Base-by-base conservation (phyloP, 2,797 vertebrate genomes). In the Acomys russatus region DNA sequence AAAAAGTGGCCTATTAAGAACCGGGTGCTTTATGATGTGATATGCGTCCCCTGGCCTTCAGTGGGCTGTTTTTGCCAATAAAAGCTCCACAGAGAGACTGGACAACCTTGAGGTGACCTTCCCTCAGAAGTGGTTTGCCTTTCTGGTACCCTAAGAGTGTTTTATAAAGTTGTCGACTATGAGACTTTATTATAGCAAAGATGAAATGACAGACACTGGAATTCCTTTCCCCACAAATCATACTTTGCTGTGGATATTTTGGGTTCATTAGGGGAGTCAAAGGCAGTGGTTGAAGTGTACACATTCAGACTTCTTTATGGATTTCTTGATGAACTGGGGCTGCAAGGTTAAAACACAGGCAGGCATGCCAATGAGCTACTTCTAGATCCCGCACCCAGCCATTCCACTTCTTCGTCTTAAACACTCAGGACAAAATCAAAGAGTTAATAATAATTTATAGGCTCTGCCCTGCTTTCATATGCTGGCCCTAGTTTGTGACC, bases 221-320 rank as follows among this genome's bases (percentile, higher is more conserved):
- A 98, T 98, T 97, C 94, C 94, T 98, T 94, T 94, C 89, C 80
- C 97, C 61, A 95, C 98, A 98, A 99, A 98, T 99, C 97, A 98
- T 88, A 25, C 93, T 97, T 83, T 4, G 64, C 96, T 79, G 12
- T 8, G 84, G 97, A 97, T 54, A 30, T 98, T 98, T 98, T 97
- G 96, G 90, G 61, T 98, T 98, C 97, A 97, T 98, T 98, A 98
- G 94, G 92, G 95, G 44, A 91, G 94, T 97, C 95, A 94, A 85
- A 94, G 96, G 97, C 85, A 97, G 96, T 49, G 20, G 96, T 80
- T 94, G 7, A 97, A 94, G 35, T 0, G 66, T 93, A 97, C 92
- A 97, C 61, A 0, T 92, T 61, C 61, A 70, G 96, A 28, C 92
- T 97, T 97, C n/a, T 97, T 98, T 97, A 95, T 97, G 93, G 93